Conservation (phyloP, 2,797 vertebrate species). For the Sebastolobus alascanus region DNA sequence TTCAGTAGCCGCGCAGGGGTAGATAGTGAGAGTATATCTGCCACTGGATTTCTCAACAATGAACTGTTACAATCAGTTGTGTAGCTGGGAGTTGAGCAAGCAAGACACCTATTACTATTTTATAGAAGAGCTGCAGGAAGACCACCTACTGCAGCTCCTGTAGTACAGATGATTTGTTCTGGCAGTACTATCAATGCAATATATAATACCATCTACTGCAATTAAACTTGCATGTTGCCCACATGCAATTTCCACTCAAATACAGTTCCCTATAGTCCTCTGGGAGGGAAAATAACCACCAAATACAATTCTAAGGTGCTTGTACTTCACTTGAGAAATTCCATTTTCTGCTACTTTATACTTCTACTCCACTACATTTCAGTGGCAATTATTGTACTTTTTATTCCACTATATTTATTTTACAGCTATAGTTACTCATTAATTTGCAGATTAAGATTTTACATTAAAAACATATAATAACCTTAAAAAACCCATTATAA, state of each 20-base stretch:
- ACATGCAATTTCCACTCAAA: background rate
- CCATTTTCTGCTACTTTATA: background rate
- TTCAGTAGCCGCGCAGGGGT: conserved; percentile 1
- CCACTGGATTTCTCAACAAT: conserved; percentile 14
- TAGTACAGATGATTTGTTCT: background rate
- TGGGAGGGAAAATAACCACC: background rate
- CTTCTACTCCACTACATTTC: background rate
- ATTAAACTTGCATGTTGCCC: background rate
- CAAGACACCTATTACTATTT: background rate
- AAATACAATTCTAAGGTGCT: background rate
- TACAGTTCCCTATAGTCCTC: background rate
- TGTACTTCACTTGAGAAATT: background rate
- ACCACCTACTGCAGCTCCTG: background rate
- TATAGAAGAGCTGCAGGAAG: background rate
- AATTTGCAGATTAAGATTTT: background rate
- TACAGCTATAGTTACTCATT: background rate
- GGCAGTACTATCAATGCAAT: background rate
- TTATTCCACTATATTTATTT: background rate
- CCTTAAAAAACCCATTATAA: background rate
- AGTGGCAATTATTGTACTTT: background rate
- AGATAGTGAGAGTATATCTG: conserved; percentile 13
- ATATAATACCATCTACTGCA: background rate
- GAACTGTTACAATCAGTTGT: background rate
- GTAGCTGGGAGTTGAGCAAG: too few relatives aligned
- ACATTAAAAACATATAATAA: background rate